Evolutionary conservation across 92 coral and sea anemone genomes (phyloP).

Genomic region (Phenganax stokvisi): DNA sequence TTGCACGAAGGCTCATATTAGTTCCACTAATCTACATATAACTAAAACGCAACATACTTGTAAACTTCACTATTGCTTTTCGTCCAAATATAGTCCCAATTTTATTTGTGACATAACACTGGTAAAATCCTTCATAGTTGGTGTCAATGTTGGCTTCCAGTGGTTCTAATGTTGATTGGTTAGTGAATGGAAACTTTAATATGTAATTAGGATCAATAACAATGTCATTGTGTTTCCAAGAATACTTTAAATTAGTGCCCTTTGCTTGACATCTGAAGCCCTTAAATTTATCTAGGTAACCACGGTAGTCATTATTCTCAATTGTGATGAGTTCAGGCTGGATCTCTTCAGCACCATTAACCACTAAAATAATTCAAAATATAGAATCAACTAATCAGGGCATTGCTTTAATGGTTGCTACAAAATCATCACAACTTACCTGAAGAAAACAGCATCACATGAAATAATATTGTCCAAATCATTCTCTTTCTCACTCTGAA

Average conservation of each 20-base stretch:
- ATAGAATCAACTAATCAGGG: neutral
- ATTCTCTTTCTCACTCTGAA: neutral
- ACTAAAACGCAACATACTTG: slow-evolving; percentile 29
- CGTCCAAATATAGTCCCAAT: slow-evolving; percentile 39
- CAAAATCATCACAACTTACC: neutral
- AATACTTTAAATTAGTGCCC: slow-evolving; percentile 41
- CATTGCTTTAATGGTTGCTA: too few species aligned
- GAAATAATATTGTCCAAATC: neutral
- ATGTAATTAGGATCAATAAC: neutral
- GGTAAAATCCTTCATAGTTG: slow-evolving; percentile 37
- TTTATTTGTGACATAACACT: slow-evolving; percentile 36
- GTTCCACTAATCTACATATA: neutral
- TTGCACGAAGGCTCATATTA: neutral
- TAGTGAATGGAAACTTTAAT: neutral
- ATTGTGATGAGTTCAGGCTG: slow-evolving; percentile 18
- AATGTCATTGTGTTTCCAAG: slow-evolving; percentile 43
- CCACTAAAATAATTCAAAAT: neutral
- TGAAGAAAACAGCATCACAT: neutral
- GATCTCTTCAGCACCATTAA: neutral
- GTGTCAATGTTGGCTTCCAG: neutral
- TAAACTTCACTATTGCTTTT: slow-evolving; percentile 36
- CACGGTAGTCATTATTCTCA: slow-evolving; percentile 23
- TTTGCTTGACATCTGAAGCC: slow-evolving; percentile 38
- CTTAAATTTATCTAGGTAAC: slow-evolving; percentile 12
- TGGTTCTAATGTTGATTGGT: slow-evolving; percentile 33